Evolutionary conservation across 1,140 invertebrate genomes (phyloP).

Genomic region (Dinoponera quadriceps): DNA sequence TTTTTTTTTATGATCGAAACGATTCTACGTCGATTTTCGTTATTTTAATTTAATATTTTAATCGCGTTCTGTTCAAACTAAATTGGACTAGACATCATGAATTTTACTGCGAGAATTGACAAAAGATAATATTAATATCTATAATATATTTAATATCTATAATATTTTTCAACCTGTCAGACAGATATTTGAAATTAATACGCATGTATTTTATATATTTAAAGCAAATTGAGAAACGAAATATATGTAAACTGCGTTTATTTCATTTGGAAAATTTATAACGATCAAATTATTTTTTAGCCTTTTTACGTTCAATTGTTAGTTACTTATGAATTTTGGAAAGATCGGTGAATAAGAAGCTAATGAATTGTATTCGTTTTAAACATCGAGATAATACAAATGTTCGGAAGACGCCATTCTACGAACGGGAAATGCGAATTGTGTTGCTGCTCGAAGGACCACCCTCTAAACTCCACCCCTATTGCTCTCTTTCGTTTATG

Average conservation of each 20-base stretch:
- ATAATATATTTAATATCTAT: too few relatives aligned
- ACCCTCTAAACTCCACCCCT: constrained; percentile 69
- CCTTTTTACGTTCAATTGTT: background rate
- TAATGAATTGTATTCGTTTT: constrained; percentile 43
- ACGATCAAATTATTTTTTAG: background rate
- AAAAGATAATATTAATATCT: too few relatives aligned
- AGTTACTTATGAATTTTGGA: constrained; percentile 7
- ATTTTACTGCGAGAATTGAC: too few relatives aligned
- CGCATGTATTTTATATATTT: background rate
- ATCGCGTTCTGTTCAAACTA: too few relatives aligned
- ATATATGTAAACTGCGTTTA: constrained; percentile 3
- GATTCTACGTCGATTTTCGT: too few relatives aligned
- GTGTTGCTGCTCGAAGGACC: constrained; percentile 59
- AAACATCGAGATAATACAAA: constrained; percentile 33
- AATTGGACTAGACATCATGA: too few relatives aligned
- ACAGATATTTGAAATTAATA: too few relatives aligned
- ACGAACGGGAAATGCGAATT: constrained; percentile 53
- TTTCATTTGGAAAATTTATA: background rate
- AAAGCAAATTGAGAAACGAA: background rate
- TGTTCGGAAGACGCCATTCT: constrained; percentile 64
- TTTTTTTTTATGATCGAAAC: too few relatives aligned
- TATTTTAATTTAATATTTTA: too few relatives aligned
- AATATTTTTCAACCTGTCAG: too few relatives aligned
- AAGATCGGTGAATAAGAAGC: background rate
- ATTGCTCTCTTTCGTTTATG: constrained; percentile 33